Evolutionary conservation across 2,113 vertebrate species (phyloP).

Genomic region (Aldabrachelys gigantea): DNA sequence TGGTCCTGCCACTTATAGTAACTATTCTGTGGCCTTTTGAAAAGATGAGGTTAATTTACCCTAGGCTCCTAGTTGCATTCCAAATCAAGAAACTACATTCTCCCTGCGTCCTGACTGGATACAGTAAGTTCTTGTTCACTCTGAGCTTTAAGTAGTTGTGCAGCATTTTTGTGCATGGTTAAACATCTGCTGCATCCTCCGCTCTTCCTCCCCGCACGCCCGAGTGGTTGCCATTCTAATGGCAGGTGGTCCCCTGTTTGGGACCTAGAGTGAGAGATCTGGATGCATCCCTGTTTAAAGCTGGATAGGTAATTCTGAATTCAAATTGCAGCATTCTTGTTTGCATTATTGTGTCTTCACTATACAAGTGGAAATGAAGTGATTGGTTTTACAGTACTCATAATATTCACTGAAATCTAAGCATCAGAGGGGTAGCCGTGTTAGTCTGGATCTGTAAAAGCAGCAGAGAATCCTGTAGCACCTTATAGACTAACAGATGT

Average conservation of each 20-base stretch:
- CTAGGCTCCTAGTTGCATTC: neutral
- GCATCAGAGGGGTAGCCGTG: too few relatives aligned
- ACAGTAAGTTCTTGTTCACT: neutral
- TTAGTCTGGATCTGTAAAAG: too few relatives aligned
- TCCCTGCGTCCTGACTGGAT: neutral
- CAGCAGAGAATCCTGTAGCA: too few relatives aligned
- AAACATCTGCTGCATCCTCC: neutral
- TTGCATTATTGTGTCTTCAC: neutral
- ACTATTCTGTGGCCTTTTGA: neutral
- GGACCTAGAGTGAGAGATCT: neutral
- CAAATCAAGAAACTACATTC: neutral
- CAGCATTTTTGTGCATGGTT: neutral
- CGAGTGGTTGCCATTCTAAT: neutral
- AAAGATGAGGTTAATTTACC: neutral
- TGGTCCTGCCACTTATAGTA: neutral
- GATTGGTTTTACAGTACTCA: conserved; percentile 38
- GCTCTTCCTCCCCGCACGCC: neutral
- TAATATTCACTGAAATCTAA: conserved; percentile 42
- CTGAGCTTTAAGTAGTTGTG: neutral
- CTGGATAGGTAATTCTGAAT: neutral
- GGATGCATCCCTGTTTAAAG: neutral
- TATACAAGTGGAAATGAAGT: conserved; percentile 17
- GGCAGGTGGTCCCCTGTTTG: neutral
- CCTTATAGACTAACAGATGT: too few relatives aligned
- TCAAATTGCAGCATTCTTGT: neutral